Percentiles rank a stretch among this genome's conserved stretches.
Evolutionary conservation across 2,888 invertebrate species (phyloP).

Genomic region (Sarcophaga caerulescens): DNA sequence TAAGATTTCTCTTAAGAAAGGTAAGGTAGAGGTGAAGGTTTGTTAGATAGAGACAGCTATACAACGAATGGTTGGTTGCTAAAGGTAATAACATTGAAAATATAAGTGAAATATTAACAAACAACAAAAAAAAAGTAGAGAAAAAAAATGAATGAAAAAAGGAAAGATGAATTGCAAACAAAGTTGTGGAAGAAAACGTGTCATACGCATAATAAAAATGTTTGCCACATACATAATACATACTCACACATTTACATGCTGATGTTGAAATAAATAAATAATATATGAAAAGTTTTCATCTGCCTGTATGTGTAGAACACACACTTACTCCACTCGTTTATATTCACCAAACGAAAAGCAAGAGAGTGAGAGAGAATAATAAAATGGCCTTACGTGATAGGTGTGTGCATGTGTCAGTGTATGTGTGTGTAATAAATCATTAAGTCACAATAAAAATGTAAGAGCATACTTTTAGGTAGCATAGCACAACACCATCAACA

Average conservation of each 20-base stretch:
- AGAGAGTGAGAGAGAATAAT: neutral
- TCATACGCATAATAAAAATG: constrained; percentile 58
- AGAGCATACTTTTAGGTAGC: constrained; percentile 50
- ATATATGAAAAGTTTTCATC: constrained; percentile 26
- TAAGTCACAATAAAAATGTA: constrained; percentile 26
- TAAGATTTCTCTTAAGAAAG: neutral
- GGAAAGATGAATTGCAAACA: constrained; percentile 26
- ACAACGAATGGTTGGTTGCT: neutral
- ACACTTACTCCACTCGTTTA: neutral
- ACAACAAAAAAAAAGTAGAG: neutral
- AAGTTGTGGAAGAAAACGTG: constrained; percentile 47
- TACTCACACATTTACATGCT: constrained; percentile 30
- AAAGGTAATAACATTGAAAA: constrained; percentile 52
- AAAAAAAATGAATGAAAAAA: constrained; percentile 6
- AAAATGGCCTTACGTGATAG: neutral
- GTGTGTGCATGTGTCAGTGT: neutral
- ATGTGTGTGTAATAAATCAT: constrained; percentile 38
- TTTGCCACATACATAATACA: constrained; percentile 31
- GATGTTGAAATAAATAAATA: constrained; percentile 45
- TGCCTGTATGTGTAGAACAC: neutral
- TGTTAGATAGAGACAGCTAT: neutral
- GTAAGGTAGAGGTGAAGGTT: constrained; percentile 1
- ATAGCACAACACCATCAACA: too few species aligned
- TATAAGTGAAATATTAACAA: neutral
- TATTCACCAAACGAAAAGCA: neutral